Percentiles rank a stretch among this genome's conserved stretches.
Evolutionary conservation across 1,140 invertebrate genomes (phyloP).

Genomic region (Neotoxoptera formosana): DNA sequence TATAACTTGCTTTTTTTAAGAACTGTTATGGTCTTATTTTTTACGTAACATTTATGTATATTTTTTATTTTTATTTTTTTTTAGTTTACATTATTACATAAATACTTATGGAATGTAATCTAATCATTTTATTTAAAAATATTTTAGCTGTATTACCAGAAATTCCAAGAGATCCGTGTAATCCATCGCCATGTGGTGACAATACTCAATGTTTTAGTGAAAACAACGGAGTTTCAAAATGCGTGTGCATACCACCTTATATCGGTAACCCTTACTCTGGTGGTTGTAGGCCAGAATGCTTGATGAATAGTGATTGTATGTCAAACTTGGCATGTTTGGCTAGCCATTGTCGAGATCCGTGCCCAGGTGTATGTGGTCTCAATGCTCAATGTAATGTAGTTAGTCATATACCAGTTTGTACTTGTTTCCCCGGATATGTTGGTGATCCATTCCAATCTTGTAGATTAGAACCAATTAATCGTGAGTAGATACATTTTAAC

Average conservation of each 20-base stretch:
- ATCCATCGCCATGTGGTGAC: conserved; percentile 81
- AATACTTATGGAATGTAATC: background rate
- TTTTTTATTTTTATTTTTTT: no score
- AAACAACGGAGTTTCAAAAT: conserved; percentile 69
- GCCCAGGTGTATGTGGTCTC: conserved; percentile 81
- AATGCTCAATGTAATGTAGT: conserved; percentile 81
- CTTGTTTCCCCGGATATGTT: conserved; percentile 75
- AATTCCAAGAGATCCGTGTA: conserved; percentile 72
- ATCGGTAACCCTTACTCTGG: conserved; percentile 69
- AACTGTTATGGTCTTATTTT: no score
- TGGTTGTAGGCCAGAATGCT: conserved; percentile 77
- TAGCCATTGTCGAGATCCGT: conserved; percentile 84
- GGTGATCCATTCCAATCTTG: conserved; percentile 86
- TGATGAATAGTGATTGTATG: conserved; percentile 80
- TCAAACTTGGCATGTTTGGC: conserved; percentile 82
- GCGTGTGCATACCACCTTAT: conserved; percentile 84
- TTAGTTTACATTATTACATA: background rate
- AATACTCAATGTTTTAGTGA: conserved; percentile 79
- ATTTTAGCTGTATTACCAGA: conserved; percentile 61
- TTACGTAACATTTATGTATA: no score
- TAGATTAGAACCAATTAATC: conserved; percentile 66
- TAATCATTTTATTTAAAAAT: conserved; percentile 14
- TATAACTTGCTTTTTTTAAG: no score
- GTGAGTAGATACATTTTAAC: conserved; percentile 24
- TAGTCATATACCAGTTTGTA: conserved; percentile 82